Conservation (phyloP, 2,888 invertebrate species). For the Apamea crenata region DNA sequence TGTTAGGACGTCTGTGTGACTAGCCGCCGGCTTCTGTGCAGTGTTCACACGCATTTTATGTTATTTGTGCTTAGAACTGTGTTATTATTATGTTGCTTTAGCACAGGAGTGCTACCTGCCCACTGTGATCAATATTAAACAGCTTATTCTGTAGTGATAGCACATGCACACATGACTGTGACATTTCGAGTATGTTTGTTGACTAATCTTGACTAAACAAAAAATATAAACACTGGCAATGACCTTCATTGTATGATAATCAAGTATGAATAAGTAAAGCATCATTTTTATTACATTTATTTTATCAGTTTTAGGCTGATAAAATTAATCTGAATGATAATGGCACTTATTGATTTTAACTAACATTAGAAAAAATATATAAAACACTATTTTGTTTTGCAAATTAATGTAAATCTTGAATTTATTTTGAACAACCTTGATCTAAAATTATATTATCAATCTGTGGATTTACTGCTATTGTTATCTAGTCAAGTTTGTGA, state of each 20-base stretch:
- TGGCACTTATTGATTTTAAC: constrained; percentile 11
- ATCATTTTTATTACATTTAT: constrained; percentile 41
- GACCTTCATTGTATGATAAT: constrained; percentile 56
- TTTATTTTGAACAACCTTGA: constrained; percentile 37
- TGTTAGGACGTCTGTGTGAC: constrained; percentile 74
- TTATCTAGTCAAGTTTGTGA: constrained; percentile 42
- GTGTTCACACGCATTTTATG: constrained; percentile 65
- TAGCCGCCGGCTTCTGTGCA: constrained; percentile 72
- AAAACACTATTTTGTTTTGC: constrained; percentile 35
- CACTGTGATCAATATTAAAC: constrained; percentile 12
- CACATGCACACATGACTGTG: constrained; percentile 13
- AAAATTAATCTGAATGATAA: constrained; percentile 20
- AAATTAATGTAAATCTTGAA: constrained; percentile 20
- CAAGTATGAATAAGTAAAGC: constrained; percentile 13
- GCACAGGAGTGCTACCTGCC: constrained; percentile 21
- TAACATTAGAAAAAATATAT: not conserved
- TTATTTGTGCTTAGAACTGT: constrained; percentile 63
- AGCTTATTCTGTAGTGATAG: constrained; percentile 43
- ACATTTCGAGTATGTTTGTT: constrained; percentile 41
- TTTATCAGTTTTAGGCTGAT: constrained; percentile 51
- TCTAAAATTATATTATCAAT: constrained; percentile 24
- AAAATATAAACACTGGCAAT: constrained; percentile 61
- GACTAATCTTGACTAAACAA: constrained; percentile 59
- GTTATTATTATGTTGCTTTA: constrained; percentile 51
- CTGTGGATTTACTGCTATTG: constrained; percentile 7